Evolutionary conservation across 1,140 invertebrate genomes (phyloP).

Genomic region (Tetranychus urticae): DNA sequence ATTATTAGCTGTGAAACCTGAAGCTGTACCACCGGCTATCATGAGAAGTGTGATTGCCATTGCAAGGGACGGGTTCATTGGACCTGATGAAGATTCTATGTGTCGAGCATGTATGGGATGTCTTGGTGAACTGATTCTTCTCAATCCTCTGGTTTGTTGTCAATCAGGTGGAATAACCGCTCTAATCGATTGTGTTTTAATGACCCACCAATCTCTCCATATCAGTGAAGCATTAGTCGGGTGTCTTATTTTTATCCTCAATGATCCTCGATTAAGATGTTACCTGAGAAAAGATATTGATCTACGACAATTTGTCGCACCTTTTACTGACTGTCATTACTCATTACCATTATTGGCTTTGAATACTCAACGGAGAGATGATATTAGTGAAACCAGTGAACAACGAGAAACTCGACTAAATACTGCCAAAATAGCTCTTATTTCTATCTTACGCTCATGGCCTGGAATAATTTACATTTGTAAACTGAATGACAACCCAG

Average conservation of each 20-base stretch:
- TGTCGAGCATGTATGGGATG: constrained; percentile 55
- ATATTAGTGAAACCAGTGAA: background rate
- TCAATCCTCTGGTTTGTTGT: constrained; percentile 55
- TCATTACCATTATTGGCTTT: background rate
- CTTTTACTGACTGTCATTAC: constrained; percentile 72
- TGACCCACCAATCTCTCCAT: constrained; percentile 41
- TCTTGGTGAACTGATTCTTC: constrained; percentile 61
- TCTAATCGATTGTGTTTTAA: constrained; percentile 49
- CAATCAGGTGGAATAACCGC: constrained; percentile 55
- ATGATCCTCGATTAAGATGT: constrained; percentile 51
- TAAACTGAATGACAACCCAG: background rate
- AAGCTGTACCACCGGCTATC: constrained; percentile 35
- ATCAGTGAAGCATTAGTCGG: constrained; percentile 54
- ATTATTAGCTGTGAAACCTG: constrained; percentile 36
- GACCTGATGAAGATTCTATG: constrained; percentile 46
- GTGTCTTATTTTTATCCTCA: constrained; percentile 60
- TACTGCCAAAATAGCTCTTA: constrained; percentile 52
- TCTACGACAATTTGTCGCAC: constrained; percentile 57
- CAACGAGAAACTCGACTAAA: constrained; percentile 53
- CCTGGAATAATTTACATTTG: constrained; percentile 64
- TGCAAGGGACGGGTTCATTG: constrained; percentile 34
- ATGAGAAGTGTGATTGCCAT: constrained; percentile 49
- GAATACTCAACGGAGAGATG: background rate
- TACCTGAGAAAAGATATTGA: constrained; percentile 37
- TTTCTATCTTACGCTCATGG: constrained; percentile 68